These are phyloP conservation scores for Drosophila seguyi DNA, from an alignment of 1,140 invertebrate genomes.

Conservation along the genomic window DNA sequence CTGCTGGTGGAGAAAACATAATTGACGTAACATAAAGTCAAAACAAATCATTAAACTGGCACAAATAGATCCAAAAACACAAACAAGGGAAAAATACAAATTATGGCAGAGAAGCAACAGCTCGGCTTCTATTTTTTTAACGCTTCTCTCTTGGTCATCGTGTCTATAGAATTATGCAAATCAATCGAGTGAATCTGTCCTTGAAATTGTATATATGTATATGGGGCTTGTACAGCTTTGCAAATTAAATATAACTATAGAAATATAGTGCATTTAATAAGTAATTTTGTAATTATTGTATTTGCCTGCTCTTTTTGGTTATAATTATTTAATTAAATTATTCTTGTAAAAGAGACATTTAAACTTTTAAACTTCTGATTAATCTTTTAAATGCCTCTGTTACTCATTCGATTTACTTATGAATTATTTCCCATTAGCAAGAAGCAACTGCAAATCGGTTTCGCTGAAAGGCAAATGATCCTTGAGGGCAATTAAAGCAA, in stretches of 20 bases:
- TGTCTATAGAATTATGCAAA: conserved; percentile 48
- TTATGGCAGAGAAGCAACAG: background rate
- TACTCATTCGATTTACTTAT: background rate
- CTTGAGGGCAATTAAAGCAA: conserved; percentile 31
- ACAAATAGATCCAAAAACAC: conserved; percentile 9
- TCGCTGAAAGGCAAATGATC: background rate
- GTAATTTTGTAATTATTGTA: no score
- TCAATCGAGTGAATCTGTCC: conserved; percentile 35
- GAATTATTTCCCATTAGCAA: background rate
- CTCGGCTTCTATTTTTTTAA: background rate
- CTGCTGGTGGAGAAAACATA: conserved; percentile 4
- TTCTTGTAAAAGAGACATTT: background rate
- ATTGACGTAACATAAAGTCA: conserved; percentile 14
- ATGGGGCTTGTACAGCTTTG: background rate
- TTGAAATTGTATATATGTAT: conserved; percentile 26
- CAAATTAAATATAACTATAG: background rate
- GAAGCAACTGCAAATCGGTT: conserved; percentile 14
- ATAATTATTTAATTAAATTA: background rate
- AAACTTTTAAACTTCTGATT: background rate
- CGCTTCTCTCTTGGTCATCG: conserved; percentile 2
- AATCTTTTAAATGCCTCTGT: background rate
- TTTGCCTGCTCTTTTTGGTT: no score
- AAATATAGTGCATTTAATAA: background rate
- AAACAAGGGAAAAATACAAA: conserved; percentile 18
- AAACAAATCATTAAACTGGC: conserved; percentile 13